Conservation (phyloP, 1,140 invertebrate species). For the Dermatophagoides farinae region DNA sequence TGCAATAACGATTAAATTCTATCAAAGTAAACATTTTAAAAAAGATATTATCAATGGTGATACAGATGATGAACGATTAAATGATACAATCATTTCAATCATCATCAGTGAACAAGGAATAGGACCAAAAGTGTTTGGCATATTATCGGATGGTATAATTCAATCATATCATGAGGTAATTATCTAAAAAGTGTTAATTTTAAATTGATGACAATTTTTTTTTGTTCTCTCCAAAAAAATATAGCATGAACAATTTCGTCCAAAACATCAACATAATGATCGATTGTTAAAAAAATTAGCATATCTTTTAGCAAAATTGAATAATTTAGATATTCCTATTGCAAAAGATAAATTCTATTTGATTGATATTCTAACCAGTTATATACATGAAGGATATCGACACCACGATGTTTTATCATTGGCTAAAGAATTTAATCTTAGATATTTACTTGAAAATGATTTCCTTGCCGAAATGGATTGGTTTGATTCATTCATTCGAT, state of each 20-base stretch:
- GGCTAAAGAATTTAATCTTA: background rate
- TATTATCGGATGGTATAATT: constrained; percentile 1
- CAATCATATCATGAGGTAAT: constrained; percentile 5
- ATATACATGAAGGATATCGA: background rate
- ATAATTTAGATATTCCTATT: background rate
- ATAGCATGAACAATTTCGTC: constrained; percentile 5
- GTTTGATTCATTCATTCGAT: background rate
- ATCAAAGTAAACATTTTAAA: constrained; percentile 1
- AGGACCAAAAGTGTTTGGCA: constrained; percentile 6
- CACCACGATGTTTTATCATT: background rate
- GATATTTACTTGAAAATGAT: background rate
- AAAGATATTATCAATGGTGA: background rate
- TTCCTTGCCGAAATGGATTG: background rate
- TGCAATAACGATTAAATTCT: constrained; percentile 4
- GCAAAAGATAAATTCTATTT: background rate
- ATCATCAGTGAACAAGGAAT: background rate
- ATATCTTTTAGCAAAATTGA: background rate
- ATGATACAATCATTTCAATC: constrained; percentile 1
- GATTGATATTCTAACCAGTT: background rate
- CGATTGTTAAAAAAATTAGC: background rate
- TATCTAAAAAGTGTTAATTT: background rate
- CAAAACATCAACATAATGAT: background rate
- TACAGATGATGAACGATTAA: background rate
- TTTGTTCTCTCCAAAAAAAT: background rate
- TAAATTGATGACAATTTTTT: background rate